Evolutionary conservation across 2,888 invertebrate genomes (phyloP), one percentile per base, ranked within the genome.

Genomic region (Oegoconia quadripuncta): DNA sequence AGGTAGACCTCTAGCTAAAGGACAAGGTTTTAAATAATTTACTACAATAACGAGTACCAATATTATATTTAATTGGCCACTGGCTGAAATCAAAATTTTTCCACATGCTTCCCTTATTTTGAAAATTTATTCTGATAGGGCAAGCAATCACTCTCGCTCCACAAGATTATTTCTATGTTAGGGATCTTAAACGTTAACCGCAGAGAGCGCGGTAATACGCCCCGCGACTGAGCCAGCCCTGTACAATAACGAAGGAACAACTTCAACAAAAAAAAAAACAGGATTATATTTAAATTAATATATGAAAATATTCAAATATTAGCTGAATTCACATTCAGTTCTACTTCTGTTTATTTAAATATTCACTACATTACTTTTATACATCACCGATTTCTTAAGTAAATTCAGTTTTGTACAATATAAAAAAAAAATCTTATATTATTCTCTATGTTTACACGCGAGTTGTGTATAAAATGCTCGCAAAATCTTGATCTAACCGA

Each of bases 341-440:
- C 73, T 82, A 69, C 81, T 82, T 84, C 80, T 83, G 78, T 84
- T 83, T 79, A 86, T 83, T 81, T 86, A 86, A 87, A 87, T 87
- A 87, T 79, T 81, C 71, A 79, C 84, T 87, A 87, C 80, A 81
- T 84, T 83, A 70, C 76, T 82, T 87, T 87, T 87, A 80, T 86
- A 87, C 86, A 87, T 86, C 87, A 87, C 86, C 87, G 83, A 87
- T 86, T 79, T 82, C 86, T 86, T 86, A 86, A 86, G 84, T 86
- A 84, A 84, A 84, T 83, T 84, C 84, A 86, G 83, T 86, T 84
- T 87, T 87, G 87, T 87, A 87, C 87, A 87, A 87, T 87, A 87
- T 86, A 86, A 87, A 87, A n/a, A 13, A 87, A 87, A 82, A 86
- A 86, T 81, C 86, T 84, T 87, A 87, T 71, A 80, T 76, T 77